phyloP scores from a whole-genome alignment of 1,140 invertebrate species.

The Anoplolepis gracilipes region DNA sequence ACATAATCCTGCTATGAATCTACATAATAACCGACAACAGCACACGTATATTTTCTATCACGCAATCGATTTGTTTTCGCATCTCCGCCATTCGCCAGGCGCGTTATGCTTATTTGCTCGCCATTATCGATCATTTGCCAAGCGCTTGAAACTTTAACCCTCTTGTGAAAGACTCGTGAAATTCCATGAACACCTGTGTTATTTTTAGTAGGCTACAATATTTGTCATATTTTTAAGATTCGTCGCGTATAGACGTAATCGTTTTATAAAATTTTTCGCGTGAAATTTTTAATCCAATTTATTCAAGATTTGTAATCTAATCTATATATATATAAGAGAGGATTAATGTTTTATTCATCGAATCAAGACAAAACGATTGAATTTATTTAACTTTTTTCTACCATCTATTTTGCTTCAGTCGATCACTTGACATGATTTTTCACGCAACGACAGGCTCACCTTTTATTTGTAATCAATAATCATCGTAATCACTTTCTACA shows the following conservation, averaged over 20 bases:
- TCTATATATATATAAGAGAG: background rate
- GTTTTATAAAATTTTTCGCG: background rate
- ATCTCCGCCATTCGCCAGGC: slow-evolving; percentile 35
- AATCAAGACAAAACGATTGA: slow-evolving; percentile 46
- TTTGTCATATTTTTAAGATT: background rate
- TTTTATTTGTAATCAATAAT: slow-evolving; percentile 63
- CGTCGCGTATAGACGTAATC: background rate
- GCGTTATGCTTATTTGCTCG: slow-evolving; percentile 53
- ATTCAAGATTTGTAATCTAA: background rate
- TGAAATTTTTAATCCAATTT: background rate
- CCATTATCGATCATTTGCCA: slow-evolving; percentile 57
- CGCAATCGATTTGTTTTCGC: slow-evolving; percentile 60
- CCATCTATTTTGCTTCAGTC: slow-evolving; percentile 20
- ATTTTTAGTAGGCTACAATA: slow-evolving; percentile 1
- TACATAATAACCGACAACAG: slow-evolving; percentile 55
- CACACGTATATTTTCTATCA: slow-evolving; percentile 55
- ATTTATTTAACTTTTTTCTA: slow-evolving; percentile 44
- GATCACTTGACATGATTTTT: slow-evolving; percentile 27
- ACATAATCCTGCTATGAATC: slow-evolving; percentile 55
- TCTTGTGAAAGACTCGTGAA: slow-evolving; percentile 23
- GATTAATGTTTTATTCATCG: slow-evolving; percentile 26
- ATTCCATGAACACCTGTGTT: slow-evolving; percentile 20
- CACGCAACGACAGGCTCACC: slow-evolving; percentile 47
- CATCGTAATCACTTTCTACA: slow-evolving; percentile 41
- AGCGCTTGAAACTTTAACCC: slow-evolving; percentile 45